Base-by-base conservation (phyloP, 2,113 vertebrate species). In the Nyctibius bracteatus region DNA sequence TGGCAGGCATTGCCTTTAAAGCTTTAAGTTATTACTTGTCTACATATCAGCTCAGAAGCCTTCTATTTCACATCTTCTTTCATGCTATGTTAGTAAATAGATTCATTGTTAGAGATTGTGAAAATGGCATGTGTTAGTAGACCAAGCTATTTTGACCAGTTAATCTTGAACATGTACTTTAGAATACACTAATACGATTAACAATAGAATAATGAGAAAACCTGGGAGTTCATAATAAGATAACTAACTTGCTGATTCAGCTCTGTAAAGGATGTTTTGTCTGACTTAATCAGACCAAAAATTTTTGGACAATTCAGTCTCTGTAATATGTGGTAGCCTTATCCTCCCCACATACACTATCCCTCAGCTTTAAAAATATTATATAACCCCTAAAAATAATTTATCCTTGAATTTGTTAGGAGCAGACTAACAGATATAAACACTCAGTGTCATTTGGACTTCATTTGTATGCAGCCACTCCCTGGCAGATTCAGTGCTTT, bases 201-300 rank as follows among this genome's bases (percentile, higher is more conserved):
- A 73, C 28, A 78, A 14, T 25, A 78, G 54, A 68, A 30, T 81
- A 65, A 78, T 37, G 8, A 37, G 81, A 87, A 90, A 84, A 81
- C 39, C 35, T 90, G 78, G 81, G 84, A 89, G 67, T 67, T 67
- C 16, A 33, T 83, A 35, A 9, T 71, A 86, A 80, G 85, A 18
- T 89, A 83, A 41, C 43, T 35, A 41, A 92, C 49, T 80, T 63
- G 57, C 43, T 67, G 67, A 67, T 44, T 90, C 72, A 90, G 28
- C 68, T 87, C 12, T 46, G 31, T 46, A 90, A 25, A 80, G 73
- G 44, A 57, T 81, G 73, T 84, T 87, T 78, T 84, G 70, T 86
- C 63, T 84, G 19, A 54, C 39, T 72, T 81, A 30, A 54, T 44
- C 17, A 73, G 73, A 43, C 35, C 15, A 61, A 70, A 49, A 46